Evolutionary conservation across 2,797 vertebrate genomes (phyloP), one percentile per base, ranked within the genome.

Genomic region (Anolis apletophallus): DNA sequence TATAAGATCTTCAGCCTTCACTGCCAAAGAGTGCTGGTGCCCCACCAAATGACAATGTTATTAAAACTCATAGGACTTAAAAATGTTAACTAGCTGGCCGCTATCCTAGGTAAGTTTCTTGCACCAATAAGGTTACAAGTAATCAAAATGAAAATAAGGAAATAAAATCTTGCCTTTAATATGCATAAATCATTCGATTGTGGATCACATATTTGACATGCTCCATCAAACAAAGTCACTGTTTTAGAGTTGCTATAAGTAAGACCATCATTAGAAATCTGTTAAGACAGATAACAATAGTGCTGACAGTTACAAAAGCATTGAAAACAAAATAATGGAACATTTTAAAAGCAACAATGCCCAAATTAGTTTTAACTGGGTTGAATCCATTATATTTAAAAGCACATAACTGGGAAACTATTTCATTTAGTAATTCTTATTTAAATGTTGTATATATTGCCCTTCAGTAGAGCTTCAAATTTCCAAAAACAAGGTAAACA

Each of bases 241-340:
- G 96, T 96, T 96, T 98, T 98, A 93, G 96, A 94, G 84, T 98
- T 98, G 89, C 98, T 99, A 94, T 97, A 99, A 91, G 94, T 94
- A 86, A 97, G 95, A 82, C 98, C 98, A 79, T 99, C 98, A 80
- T 98, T 99, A 89, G 98, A 98, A 84, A 99, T 97, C 98, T 99
- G 96, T 73, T 80, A 91, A 93, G 7, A 91, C 50, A 14, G 32
- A 93, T 16, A 89, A 86, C 23, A 85, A 71, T 64, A 80, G 81
- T 73, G 21, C 82, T 85, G 84, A 85, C 81, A 88, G 9, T 46
- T 74, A 57, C 23, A 83, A 78, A 40, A 74, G 82, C 23, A 29
- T 73, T 5, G 10, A 16, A 78, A 40, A 73, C 5, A 71, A 40
- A 55, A 23, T 52, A n/a, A n/a, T 29, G 29, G 23, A 19, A 14